phyloP scores from a whole-genome alignment of 2,888 invertebrate species.

The Lagria hirta region DNA sequence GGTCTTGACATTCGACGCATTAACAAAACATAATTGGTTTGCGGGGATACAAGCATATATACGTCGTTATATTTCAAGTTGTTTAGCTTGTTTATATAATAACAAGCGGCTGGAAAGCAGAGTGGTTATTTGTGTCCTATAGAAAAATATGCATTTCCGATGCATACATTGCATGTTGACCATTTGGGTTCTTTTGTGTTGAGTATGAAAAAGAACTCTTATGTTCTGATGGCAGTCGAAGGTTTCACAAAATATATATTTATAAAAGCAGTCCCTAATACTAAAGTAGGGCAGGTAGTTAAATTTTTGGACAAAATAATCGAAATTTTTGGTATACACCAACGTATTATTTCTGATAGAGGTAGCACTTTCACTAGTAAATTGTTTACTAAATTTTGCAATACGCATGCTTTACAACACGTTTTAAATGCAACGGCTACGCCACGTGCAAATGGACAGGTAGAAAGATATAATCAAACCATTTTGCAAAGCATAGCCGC shows the following conservation, averaged over 20 bases:
- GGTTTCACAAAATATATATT: slow-evolving; percentile 18
- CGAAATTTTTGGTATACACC: slow-evolving; percentile 30
- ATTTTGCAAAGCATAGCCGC: slow-evolving; percentile 1
- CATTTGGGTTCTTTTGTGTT: not conserved
- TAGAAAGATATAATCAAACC: not conserved
- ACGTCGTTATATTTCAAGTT: not conserved
- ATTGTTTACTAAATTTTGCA: slow-evolving; percentile 26
- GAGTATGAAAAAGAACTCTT: not conserved
- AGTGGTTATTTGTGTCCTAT: not conserved
- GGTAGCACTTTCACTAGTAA: slow-evolving; percentile 34
- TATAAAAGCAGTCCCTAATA: slow-evolving; percentile 23
- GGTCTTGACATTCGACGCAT: not conserved
- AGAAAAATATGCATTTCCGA: not conserved
- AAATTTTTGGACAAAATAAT: slow-evolving; percentile 12
- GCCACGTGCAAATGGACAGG: not conserved
- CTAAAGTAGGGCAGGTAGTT: slow-evolving; percentile 22
- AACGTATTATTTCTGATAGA: slow-evolving; percentile 28
- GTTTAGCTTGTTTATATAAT: not conserved
- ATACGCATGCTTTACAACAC: slow-evolving; percentile 4
- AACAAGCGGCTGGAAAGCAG: not conserved
- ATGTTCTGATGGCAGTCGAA: not conserved
- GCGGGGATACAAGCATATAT: slow-evolving; percentile 22
- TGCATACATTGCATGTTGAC: not conserved
- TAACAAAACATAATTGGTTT: slow-evolving; percentile 32
- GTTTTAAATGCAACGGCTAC: not conserved